Evolutionary conservation across 1,140 invertebrate species (phyloP), one percentile per base, ranked within the genome.

Genomic region (Ladona fulva): DNA sequence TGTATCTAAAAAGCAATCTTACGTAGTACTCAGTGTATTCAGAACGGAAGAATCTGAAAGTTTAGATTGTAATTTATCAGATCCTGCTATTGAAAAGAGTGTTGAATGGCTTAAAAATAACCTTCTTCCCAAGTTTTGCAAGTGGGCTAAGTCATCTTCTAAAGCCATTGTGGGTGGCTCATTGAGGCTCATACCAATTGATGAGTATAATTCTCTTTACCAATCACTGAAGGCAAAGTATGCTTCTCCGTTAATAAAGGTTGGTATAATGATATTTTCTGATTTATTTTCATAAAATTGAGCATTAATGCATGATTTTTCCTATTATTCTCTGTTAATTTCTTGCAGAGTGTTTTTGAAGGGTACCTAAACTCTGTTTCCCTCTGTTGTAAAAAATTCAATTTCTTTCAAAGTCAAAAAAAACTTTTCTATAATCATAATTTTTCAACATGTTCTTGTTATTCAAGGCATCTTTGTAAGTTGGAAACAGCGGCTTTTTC

Each of bases 171-270:
- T 84, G 74, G 83, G 83, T 74, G 85, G 87, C 75, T 95, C 94
- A 1, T 84, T 97, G 25, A 86, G 86, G 76, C 86, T 95, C 37
- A 83, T 97, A 0, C 84, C 89, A 19, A 81, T 89, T 42, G 91
- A 93, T 77, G 86, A 89, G 78, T 97, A 97, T 84, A 90, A 88
- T 82, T 79, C 83, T 44, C 85, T 92, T 29, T 97, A 97, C 84
- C 90, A 91, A 81, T 79, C 89, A 24, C 83, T 97, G 14, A 97
- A 97, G 84, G 80, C 86, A 0, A 95, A 93, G 83, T 95, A 97
- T 89, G 92, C 91, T 3, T 85, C 86, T 79, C 84, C 91, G 42
- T 87, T 97, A 81, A 89, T 93, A 24, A 84, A 91, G 86, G 92
- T 91, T 83, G 81, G 79, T 80, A 78, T 80, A 12, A 1, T 6